Base-by-base conservation (phyloP, 2,797 vertebrate species). In the Aselliscus stoliczkanus region DNA sequence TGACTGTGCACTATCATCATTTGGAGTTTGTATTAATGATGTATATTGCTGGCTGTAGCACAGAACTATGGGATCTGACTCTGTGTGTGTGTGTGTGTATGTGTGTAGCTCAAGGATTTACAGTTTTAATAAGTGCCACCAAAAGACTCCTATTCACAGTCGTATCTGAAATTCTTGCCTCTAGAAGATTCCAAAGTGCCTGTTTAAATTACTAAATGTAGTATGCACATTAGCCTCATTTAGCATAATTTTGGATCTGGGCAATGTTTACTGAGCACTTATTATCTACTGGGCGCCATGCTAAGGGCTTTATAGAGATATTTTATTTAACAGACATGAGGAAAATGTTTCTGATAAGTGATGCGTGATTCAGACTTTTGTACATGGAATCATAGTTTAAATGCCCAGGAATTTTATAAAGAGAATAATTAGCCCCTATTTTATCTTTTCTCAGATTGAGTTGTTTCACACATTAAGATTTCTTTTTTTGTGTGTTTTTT, bases 331-430 rank as follows among this genome's bases (percentile, higher is more conserved):
- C 1, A 60, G 39, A 58, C 25, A 20, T 50, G 52, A 62, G 62
- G 60, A 75, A 94, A 94, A n/a, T 82, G 10, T 90, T 85, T 86
- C 90, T 69, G 34, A 70, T 47, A 95, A 83, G 21, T 87, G 21
- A 25, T 13, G 8, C 21, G 21, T n/a, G 75, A 75, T 70, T 83
- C 31, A 93, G 47, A 88, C 27, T 67, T 96, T 76, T 88, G 11
- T 81, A 21, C 1, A 1, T 23, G 47, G 29, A 81, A 34, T 88
- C 58, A 52, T 73, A 52, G n/a, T 82, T 93, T 90, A 92, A 97
- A 75, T 70, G 25, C 4, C 8, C 10, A 39, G 75, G 8, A 17
- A 90, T 77, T 94, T 90, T 20, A 72, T 14, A 75, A 62, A 84
- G 34, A 67, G 25, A 50, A 58, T 34, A 72, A 80, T 87, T 50